Base-by-base conservation (phyloP, 1,140 invertebrate species). In the Drosophila repletoides region DNA sequence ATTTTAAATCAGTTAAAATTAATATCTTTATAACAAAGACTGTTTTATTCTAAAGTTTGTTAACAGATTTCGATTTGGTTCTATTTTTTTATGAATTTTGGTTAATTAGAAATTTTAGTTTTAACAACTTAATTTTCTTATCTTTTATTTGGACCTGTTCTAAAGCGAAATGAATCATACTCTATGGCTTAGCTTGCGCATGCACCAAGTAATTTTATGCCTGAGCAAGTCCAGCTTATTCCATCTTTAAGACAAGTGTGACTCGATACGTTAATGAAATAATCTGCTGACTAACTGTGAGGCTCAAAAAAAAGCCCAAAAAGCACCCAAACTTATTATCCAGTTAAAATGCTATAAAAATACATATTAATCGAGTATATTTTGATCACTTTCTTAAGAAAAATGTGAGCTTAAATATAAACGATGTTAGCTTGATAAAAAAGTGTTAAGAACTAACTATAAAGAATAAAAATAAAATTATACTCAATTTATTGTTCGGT, bases 221-320 rank as follows among this genome's bases (percentile, higher is more conserved):
- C 21, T 40, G 51, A 53, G 34, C 38, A 53, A 53, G 38, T 21
- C 31, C 45, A 38, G 56, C 29, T 60, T 51, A 51, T 22, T 34
- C 14, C 56, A 60, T 60, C 56, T 60, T 49, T 21, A 10, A 59
- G 45, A 46, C 43, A 28, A 59, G 56, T 59, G 55, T 59, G 43
- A 48, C 9, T 17, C 49, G 49, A 36, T 28, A 22, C 12, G 19
- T 22, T 19, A 60, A 29, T 36, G 21, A 12, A 19, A 48, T 40
- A 51, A 60, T 28, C 24, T 15, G 56, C 17, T 60, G 56, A 60
- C 45, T 49, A 48, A 60, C 40, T 51, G 36, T 24, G 45, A 48
- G 26, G 31, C 26, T 19, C 55, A 15, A 9, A 26, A 58, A 31
- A 36, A 14, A 9, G 21, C 2, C n/a, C 1, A 28, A n/a, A 43